Base-by-base conservation (phyloP, 2,113 vertebrate genomes). In the Canis aureus region DNA sequence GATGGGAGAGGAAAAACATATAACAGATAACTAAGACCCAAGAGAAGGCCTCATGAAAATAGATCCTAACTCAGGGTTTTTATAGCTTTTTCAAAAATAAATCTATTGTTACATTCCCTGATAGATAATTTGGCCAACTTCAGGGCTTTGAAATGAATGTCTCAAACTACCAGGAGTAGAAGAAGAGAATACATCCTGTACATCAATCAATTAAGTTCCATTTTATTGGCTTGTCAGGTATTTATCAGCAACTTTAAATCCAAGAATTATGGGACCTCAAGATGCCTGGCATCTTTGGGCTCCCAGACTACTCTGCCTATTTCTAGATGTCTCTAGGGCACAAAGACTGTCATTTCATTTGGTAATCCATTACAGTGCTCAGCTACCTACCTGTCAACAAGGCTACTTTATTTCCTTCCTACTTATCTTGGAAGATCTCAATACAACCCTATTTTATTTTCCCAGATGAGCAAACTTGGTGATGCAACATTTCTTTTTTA, bases 81-180 rank as follows among this genome's bases (percentile, higher is more conserved):
- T 59, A 94, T 5, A 83, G 82, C 51, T 97, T 97, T 96, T 93
- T 89, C 29, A 97, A 97, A 97, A 89, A 95, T 96, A 98, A 93
- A 97, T 84, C 90, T 95, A 89, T 67, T 92, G 91, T 92, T 96
- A 97, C 60, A 91, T 49, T 95, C 51, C 60, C 49, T 62, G 92
- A 95, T 43, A 95, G 87, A 86, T 96, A 97, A 97, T 95, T 62
- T 3, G 11, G 73, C n/a, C 79, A 95, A 60, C 85, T 94, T 97
- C 43, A 94, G 49, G 94, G 71, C n/a, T 88, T 35, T 93, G 53
- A 95, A 79, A 67, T 67, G 29, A 97, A 93, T 92, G 81, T 67
- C 32, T 92, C 59, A 25, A 96, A 94, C 38, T 78, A 19, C 13
- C 83, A 69, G 55, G n/a, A 82, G 29, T 62, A 4, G 27, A 82